Evolutionary conservation across 1,140 invertebrate species (phyloP).

Genomic region (Heterodera schachtii): DNA sequence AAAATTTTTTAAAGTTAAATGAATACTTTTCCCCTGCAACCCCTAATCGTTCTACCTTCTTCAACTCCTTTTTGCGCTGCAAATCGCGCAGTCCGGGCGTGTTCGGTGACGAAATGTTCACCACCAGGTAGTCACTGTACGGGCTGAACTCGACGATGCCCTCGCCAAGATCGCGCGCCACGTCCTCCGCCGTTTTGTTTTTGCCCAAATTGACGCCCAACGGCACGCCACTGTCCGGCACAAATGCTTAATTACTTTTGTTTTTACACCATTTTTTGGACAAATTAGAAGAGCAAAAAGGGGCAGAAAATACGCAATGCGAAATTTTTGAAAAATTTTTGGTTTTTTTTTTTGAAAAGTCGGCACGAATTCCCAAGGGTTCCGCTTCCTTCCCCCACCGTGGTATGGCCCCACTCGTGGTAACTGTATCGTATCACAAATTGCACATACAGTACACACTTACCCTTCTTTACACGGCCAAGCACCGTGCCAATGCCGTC

Average conservation of each 20-base stretch:
- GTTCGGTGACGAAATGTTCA: slow-evolving; percentile 78
- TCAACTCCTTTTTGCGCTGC: slow-evolving; percentile 79
- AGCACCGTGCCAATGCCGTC: slow-evolving; percentile 81
- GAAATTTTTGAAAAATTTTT: too few relatives aligned
- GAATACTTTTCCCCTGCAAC: slow-evolving; percentile 65
- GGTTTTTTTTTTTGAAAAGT: too few relatives aligned
- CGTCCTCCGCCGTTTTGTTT: slow-evolving; percentile 81
- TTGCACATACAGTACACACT: not conserved
- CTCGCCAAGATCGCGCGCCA: slow-evolving; percentile 78
- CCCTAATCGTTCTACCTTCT: slow-evolving; percentile 72
- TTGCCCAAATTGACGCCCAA: slow-evolving; percentile 76
- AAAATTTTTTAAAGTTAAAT: too few relatives aligned
- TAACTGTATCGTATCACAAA: too few relatives aligned
- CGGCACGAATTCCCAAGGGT: too few relatives aligned
- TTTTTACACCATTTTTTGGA: too few relatives aligned
- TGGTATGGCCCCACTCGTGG: too few relatives aligned
- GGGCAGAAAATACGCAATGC: too few relatives aligned
- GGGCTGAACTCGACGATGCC: slow-evolving; percentile 68
- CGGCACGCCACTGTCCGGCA: not conserved
- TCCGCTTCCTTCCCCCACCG: too few relatives aligned
- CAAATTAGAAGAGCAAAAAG: too few relatives aligned
- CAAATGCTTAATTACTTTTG: not conserved
- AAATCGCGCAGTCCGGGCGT: slow-evolving; percentile 85
- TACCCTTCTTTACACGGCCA: slow-evolving; percentile 41
- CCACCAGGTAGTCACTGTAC: slow-evolving; percentile 70